Evolutionary conservation across 2,113 vertebrate species (phyloP).

Genomic region (Indri indri): DNA sequence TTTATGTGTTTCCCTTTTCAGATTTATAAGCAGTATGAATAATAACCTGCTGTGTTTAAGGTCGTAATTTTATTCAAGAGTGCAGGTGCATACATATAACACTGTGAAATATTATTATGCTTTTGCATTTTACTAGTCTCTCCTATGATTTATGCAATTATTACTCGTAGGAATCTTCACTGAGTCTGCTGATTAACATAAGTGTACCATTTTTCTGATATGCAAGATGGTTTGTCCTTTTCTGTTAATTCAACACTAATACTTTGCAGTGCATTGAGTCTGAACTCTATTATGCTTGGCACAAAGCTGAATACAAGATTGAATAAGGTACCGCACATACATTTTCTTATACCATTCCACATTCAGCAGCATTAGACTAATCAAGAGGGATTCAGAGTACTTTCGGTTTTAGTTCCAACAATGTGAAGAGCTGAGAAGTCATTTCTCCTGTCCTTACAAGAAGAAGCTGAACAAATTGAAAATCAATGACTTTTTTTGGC

Average conservation of each 20-base stretch:
- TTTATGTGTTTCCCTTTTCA: conserved; percentile 60
- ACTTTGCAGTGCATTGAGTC: not conserved
- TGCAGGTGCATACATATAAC: not conserved
- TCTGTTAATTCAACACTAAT: not conserved
- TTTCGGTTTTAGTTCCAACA: not conserved
- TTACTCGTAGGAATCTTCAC: not conserved
- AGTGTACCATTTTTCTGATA: not conserved
- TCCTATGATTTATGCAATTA: not conserved
- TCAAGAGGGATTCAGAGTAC: not conserved
- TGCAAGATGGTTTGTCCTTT: not conserved
- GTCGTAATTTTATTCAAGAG: conserved; percentile 45
- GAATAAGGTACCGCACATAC: not conserved
- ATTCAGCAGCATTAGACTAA: not conserved
- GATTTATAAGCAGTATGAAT: conserved; percentile 40
- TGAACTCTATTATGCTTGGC: not conserved
- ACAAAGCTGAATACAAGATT: not conserved
- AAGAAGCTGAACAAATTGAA: not conserved
- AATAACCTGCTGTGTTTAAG: not conserved
- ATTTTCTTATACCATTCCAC: not conserved
- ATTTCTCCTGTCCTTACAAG: not conserved
- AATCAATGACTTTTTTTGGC: not conserved
- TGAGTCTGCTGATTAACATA: not conserved
- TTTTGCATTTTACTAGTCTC: not conserved
- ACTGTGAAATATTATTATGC: not conserved
- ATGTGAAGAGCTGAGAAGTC: not conserved